A percentile compares a stretch with the other conserved stretches of the same genome.
Evolutionary conservation across 2,113 vertebrate species (phyloP).

Genomic region (Tenrec ecaudatus): DNA sequence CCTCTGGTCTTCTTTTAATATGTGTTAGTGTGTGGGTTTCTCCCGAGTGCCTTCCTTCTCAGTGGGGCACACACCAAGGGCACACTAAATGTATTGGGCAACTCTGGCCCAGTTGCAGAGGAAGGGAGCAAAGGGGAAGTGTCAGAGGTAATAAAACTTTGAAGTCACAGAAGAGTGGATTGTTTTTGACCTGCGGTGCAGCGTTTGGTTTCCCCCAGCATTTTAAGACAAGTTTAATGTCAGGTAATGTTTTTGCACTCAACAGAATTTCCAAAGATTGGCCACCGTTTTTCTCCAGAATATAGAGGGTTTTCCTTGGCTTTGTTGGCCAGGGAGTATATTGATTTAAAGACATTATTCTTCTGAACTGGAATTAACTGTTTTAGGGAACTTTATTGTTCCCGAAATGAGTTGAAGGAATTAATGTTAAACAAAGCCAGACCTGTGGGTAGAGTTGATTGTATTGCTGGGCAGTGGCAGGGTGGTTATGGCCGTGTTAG

Average conservation of each 20-base stretch:
- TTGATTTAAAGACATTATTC: slow-evolving; percentile 56
- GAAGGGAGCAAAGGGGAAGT: slow-evolving; percentile 31
- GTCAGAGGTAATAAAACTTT: slow-evolving; percentile 38
- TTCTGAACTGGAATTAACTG: slow-evolving; percentile 36
- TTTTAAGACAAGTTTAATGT: neutral
- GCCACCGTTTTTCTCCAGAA: slow-evolving; percentile 53
- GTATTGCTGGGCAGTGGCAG: slow-evolving; percentile 22
- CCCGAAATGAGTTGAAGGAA: slow-evolving; percentile 44
- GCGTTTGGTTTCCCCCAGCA: slow-evolving; percentile 12
- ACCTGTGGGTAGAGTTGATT: slow-evolving; percentile 2
- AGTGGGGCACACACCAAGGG: slow-evolving; percentile 25
- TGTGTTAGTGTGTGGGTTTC: neutral
- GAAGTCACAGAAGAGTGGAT: slow-evolving; percentile 29
- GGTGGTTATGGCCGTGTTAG: neutral
- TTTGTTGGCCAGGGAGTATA: slow-evolving; percentile 13
- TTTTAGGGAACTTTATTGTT: slow-evolving; percentile 50
- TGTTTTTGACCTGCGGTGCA: slow-evolving; percentile 20
- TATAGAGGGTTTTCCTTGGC: slow-evolving; percentile 31
- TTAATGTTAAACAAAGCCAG: slow-evolving; percentile 45
- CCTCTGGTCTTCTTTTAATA: slow-evolving; percentile 41
- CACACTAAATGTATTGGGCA: neutral
- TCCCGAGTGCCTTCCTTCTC: slow-evolving; percentile 53
- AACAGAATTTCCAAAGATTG: slow-evolving; percentile 36
- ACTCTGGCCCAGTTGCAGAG: slow-evolving; percentile 30
- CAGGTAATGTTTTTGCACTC: slow-evolving; percentile 11